Evolutionary conservation across 2,888 invertebrate genomes (phyloP).

Genomic region (Campoplex nolae): DNA sequence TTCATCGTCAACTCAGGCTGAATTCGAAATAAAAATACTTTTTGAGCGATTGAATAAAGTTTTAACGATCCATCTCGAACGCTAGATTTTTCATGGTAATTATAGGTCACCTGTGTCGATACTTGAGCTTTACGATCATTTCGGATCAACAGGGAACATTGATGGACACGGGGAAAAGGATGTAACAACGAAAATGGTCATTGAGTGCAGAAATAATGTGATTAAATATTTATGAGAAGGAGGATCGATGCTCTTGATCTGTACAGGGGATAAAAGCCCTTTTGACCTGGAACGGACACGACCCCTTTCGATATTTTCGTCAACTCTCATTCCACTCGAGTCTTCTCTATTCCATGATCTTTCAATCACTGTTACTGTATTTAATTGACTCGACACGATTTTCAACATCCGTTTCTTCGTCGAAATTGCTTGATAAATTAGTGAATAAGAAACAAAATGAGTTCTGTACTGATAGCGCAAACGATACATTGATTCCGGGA

Average conservation of each 20-base stretch:
- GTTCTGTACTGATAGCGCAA: neutral
- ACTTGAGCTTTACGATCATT: neutral
- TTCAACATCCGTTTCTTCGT: neutral
- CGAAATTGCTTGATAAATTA: neutral
- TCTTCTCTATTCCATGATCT: neutral
- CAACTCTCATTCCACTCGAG: slow-evolving; percentile 28
- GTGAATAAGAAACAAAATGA: neutral
- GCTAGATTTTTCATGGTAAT: neutral
- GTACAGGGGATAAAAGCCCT: slow-evolving; percentile 43
- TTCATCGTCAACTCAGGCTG: neutral
- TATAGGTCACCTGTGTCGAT: neutral
- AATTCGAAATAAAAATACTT: neutral
- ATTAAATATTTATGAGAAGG: slow-evolving; percentile 53
- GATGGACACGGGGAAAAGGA: neutral
- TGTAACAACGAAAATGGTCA: slow-evolving; percentile 1
- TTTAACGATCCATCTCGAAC: neutral
- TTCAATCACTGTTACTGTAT: slow-evolving; percentile 32
- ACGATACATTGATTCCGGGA: neutral
- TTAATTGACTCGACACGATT: neutral
- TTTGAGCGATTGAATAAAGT: neutral
- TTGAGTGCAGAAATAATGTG: slow-evolving; percentile 51
- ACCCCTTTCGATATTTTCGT: slow-evolving; percentile 44
- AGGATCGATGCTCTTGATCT: slow-evolving; percentile 22
- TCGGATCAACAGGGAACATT: neutral
- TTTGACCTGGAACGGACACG: neutral